Conservation (phyloP, 1,140 invertebrate genomes). For the Drosophila simulans region DNA sequence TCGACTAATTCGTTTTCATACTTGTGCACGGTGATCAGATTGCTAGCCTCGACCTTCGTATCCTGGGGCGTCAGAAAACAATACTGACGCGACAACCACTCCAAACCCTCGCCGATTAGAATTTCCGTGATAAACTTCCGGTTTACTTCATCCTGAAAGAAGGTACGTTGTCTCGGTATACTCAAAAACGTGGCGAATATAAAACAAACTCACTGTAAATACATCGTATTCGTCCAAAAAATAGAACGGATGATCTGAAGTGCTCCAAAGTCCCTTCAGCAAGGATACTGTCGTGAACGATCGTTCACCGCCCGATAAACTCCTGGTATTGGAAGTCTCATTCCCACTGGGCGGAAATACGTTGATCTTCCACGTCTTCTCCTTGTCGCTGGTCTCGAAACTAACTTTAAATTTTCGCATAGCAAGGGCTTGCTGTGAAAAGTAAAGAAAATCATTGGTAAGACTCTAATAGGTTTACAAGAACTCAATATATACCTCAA, state of each 20-base stretch:
- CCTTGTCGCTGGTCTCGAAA: constrained; percentile 87
- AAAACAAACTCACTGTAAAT: constrained; percentile 91
- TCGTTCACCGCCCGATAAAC: constrained; percentile 97
- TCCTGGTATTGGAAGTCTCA: constrained; percentile 86
- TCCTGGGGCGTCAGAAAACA: constrained; percentile 92
- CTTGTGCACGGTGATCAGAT: constrained; percentile 87
- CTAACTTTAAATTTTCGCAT: constrained; percentile 85
- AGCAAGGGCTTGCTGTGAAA: constrained; percentile 40
- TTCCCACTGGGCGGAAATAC: constrained; percentile 85
- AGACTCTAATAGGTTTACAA: background rate
- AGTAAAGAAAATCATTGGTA: background rate
- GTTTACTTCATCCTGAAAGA: constrained; percentile 89
- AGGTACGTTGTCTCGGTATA: constrained; percentile 90
- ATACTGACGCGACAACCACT: constrained; percentile 88
- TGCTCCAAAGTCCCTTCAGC: constrained; percentile 96
- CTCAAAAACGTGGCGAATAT: constrained; percentile 9
- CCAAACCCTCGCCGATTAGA: constrained; percentile 88
- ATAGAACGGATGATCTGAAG: constrained; percentile 95
- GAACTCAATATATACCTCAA: constrained; percentile 27
- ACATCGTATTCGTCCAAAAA: constrained; percentile 99
- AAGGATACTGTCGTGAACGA: constrained; percentile 98
- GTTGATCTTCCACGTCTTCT: constrained; percentile 86
- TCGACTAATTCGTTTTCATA: constrained; percentile 17
- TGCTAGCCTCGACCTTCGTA: constrained; percentile 86
- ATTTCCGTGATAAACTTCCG: constrained; percentile 89